Base-by-base conservation (phyloP, 2,888 invertebrate genomes). In the Herminia tarsipennalis region DNA sequence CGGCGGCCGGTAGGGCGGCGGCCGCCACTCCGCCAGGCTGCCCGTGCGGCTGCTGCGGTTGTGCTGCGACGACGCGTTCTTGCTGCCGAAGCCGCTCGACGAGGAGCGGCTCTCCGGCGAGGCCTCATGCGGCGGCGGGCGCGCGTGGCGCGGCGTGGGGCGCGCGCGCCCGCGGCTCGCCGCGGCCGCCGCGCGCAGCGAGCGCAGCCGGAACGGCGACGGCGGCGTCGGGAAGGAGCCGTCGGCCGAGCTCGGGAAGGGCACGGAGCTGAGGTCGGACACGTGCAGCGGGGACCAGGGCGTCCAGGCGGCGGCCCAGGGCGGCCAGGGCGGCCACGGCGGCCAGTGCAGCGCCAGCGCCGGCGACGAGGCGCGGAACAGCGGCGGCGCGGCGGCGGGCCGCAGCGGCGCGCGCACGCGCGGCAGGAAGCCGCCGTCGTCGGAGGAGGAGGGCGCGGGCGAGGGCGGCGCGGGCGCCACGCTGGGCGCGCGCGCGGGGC, bases 61-160 rank as follows among this genome's bases (percentile, higher is more conserved):
- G 77, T 95, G 96, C 76, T 96, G 96, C 72, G 95, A 95, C 21
- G 94, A 93, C 16, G 96, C 97, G 86, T 97, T 98, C 79, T 97
- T 97, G 75, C 97, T 97, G 50, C 97, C 97, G 81, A 97, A 97
- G 8, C 97, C 97, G 77, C 96, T 96, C 22, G 97, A 97, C 73
- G 96, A 97, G 10, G 96, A 96, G 36, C 97, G 94, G 73, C 96
- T 96, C 80, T 97, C 97, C 0, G 97, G 97, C 2, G 97, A 97
- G 5, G 96, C 95, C 77, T 96, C 96, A 74, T 94, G 87, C 21
- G 95, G 94, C 12, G 94, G 94, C 33, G 94, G 86, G 93, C 94
- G 51, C 93, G 91, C 66, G 64, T 80, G 85, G 0, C 84, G 43
- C 1, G 94, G 94, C 48, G 94, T 92, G 35, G 95, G 92, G 40